These are phyloP conservation scores for Papilio machaon DNA, from an alignment of 1,140 invertebrate genomes.

Conservation along the genomic window DNA sequence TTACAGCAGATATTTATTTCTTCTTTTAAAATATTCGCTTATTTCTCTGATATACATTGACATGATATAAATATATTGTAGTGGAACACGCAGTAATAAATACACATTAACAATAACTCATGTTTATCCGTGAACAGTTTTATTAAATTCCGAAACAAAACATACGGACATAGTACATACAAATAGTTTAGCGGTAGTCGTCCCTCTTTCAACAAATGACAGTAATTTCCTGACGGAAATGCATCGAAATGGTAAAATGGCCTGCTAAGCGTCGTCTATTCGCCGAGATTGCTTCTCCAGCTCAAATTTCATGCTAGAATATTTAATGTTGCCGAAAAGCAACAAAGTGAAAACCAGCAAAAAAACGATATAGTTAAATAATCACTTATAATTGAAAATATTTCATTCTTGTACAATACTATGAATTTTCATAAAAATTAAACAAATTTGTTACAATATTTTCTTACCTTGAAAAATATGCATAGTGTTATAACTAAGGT, in stretches of 20 bases:
- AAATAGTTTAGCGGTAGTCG: constrained; percentile 61
- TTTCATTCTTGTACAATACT: neutral
- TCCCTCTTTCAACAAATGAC: constrained; percentile 75
- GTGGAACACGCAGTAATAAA: too few species aligned
- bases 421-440: too few species aligned
- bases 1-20: too few species aligned
- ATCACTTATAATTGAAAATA: neutral
- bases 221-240: constrained; percentile 77
- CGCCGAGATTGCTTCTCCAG: constrained; percentile 67
- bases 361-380: neutral
- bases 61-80: too few species aligned
- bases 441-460: too few species aligned
- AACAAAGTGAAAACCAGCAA: neutral
- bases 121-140: neutral
- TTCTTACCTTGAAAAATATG: too few species aligned
- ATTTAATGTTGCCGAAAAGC: constrained; percentile 58
- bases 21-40: too few species aligned
- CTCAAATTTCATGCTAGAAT: constrained; percentile 68
- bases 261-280: constrained; percentile 74
- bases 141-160: neutral
- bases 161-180: neutral
- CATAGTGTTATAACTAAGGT: too few species aligned
- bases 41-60: too few species aligned
- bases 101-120: constrained; percentile 28
- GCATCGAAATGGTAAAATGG: constrained; percentile 77